Conservation (phyloP, 2,797 vertebrate genomes). For the Eidolon dupreanum region DNA sequence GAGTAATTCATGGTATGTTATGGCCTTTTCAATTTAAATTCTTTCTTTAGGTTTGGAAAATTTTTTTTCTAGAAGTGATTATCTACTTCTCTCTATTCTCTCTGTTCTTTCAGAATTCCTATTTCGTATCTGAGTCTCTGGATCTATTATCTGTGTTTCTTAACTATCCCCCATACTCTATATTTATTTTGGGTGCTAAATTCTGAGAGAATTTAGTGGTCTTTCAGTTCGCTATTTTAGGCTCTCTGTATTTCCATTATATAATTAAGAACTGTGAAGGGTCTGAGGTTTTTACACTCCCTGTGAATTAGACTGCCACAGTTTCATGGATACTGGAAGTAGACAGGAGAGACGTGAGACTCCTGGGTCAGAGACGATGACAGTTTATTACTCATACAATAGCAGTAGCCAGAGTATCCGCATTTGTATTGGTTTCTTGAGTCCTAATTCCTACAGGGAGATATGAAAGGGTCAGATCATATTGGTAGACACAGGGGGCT, state of each 20-base stretch:
- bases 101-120: background rate
- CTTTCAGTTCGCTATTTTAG: background rate
- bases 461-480: background rate
- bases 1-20: background rate
- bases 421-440: background rate
- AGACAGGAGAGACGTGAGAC: background rate
- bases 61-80: background rate
- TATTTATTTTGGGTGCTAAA: background rate
- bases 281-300: background rate
- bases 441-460: background rate
- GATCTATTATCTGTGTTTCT: background rate
- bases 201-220: background rate
- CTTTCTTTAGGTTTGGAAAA: background rate
- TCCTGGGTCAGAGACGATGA: background rate
- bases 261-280: background rate
- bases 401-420: background rate
- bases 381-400: background rate
- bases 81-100: background rate
- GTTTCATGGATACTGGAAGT: background rate
- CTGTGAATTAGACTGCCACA: background rate
- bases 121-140: background rate
- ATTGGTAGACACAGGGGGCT: background rate
- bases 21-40: slow-evolving; percentile 5
- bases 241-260: background rate
- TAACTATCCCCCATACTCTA: background rate